Conservation (phyloP, 1,140 invertebrate genomes). For the Bombus balteatus region DNA sequence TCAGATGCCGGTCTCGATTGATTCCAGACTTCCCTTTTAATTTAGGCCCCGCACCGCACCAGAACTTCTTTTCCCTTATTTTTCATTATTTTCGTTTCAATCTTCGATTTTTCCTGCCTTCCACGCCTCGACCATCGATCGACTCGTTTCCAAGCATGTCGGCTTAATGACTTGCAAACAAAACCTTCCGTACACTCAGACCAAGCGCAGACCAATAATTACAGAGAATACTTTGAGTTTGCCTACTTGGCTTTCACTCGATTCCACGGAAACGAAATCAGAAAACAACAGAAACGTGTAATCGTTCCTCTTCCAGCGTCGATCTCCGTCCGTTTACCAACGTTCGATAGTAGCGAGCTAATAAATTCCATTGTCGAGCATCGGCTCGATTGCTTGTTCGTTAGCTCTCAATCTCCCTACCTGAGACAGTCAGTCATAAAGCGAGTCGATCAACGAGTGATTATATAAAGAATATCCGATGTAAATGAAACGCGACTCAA, state of each 20-base stretch:
- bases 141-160: constrained; percentile 27
- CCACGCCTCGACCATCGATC: not conserved
- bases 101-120: constrained; percentile 44
- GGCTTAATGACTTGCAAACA: constrained; percentile 74
- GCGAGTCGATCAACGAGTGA: not conserved
- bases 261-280: constrained; percentile 1
- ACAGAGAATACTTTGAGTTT: constrained; percentile 20
- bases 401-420: not conserved
- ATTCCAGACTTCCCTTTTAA: constrained; percentile 71
- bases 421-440: constrained; percentile 15
- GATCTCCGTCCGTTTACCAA: not conserved
- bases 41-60: constrained; percentile 30
- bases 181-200: constrained; percentile 48
- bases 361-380: constrained; percentile 24
- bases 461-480: not conserved
- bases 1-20: constrained; percentile 68
- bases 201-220: constrained; percentile 49
- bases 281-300: constrained; percentile 21
- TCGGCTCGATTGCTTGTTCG: constrained; percentile 26
- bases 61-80: constrained; percentile 61
- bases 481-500: constrained; percentile 31
- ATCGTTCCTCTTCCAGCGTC: not conserved
- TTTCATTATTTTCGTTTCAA: constrained; percentile 71
- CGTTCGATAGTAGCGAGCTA: not conserved
- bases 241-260: constrained; percentile 2